Base-by-base conservation (phyloP, 2,888 invertebrate species). In the Leptogaster cylindrica region DNA sequence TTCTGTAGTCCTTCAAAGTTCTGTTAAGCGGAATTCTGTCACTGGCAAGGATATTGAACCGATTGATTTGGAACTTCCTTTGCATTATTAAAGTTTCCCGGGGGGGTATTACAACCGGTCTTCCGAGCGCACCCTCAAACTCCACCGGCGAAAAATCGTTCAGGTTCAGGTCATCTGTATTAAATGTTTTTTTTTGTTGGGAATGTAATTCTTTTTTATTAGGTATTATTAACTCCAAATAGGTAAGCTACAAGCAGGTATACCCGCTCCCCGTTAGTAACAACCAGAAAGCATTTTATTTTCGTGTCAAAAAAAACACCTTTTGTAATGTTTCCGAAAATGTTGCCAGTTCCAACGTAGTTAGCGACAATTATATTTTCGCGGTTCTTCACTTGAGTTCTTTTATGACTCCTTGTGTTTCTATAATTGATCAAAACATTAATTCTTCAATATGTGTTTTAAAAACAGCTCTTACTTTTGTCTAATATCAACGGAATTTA, bases 11-110 rank as follows among this genome's bases (percentile, higher is more conserved):
- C 10, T 92, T 93, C 46, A 95, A 83, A 67, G 87, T 88, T 73
- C 95, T 84, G 77, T 94, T 93, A 31, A 95, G 83, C 7, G 93
- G 90, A 77, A 95, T 93, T 71, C 89, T 87, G 82, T 95, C 95
- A 77, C 93, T 92, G 66, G 91, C 93, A 79, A 95, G 82, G 72
- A 95, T 84, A 78, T 95, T 95, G 77, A 94, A 95, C 31, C 91
- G 87, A 78, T 95, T 94, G 28, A 95, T 86, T 74, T 88, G 86
- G 77, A 89, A 95, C 33, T 93, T 84, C 70, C 91, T 89, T 75
- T 89, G 88, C 84, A 92, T 92, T 73, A 86, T 86, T 31, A 89
- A 84, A 48, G 90, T 83, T 75, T 94, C 91, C 73, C 88, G 87
- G 4, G 88, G 86, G 8, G 90, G 87, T 67, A 93, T 84, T 55